Conservation (phyloP, 2,888 invertebrate species). For the Aelia acuminata region DNA sequence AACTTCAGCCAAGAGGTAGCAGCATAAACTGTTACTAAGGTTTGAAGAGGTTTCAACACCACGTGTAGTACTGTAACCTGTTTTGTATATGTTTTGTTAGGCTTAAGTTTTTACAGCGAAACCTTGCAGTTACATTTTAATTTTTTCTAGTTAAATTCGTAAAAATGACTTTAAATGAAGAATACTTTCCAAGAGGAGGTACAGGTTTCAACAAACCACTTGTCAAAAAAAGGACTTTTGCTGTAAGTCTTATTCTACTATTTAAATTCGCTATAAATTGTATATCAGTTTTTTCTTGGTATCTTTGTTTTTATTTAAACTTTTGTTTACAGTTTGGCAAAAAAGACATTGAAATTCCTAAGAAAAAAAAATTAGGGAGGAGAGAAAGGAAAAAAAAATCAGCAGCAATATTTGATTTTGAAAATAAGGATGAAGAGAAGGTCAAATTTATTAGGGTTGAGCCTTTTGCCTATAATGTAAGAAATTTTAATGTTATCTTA, state of each 20-base stretch:
- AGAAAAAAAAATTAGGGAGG: constrained; percentile 46
- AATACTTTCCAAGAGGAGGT: constrained; percentile 52
- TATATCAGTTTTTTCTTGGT: not conserved
- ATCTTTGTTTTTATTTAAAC: not conserved
- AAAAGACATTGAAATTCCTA: not conserved
- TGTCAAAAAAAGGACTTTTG: constrained; percentile 42
- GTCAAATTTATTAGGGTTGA: constrained; percentile 8
- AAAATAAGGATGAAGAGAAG: constrained; percentile 5
- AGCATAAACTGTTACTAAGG: too few species aligned
- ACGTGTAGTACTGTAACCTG: not conserved
- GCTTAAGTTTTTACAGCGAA: too few species aligned
- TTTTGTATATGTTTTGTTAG: not conserved
- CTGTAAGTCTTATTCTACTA: not conserved
- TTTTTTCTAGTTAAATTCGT: not conserved
- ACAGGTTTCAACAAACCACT: not conserved
- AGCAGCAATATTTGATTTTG: not conserved
- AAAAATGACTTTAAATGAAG: constrained; percentile 21
- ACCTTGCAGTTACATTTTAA: too few species aligned
- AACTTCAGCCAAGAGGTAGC: not conserved
- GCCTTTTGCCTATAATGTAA: constrained; percentile 39
- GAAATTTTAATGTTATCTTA: not conserved
- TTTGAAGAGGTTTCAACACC: not conserved
- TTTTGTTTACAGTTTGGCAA: constrained; percentile 37
- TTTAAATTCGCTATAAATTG: not conserved
- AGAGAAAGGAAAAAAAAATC: constrained; percentile 52